Evolutionary conservation across 2,888 invertebrate genomes (phyloP).

Genomic region (Aleiodes alternator): DNA sequence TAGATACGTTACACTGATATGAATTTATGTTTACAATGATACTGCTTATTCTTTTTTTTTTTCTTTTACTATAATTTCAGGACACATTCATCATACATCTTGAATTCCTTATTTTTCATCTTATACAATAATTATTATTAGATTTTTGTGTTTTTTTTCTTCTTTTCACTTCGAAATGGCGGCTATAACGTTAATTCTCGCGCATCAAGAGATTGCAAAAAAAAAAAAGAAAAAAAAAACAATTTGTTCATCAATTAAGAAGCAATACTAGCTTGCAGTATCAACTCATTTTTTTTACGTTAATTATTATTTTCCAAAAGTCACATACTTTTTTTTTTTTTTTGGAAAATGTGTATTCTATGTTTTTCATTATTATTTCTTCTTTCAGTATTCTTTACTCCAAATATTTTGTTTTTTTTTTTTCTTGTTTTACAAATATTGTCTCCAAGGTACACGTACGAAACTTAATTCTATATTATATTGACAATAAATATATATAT

Average conservation of each 20-base stretch:
- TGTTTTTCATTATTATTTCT: slow-evolving; percentile 10
- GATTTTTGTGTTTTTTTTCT: background rate
- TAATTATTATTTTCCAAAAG: slow-evolving; percentile 13
- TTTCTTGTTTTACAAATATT: slow-evolving; percentile 60
- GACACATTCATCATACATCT: background rate
- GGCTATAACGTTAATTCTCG: slow-evolving; percentile 6
- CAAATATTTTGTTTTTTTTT: slow-evolving; percentile 40
- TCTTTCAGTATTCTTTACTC: slow-evolving; percentile 43
- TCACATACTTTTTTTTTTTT: slow-evolving; percentile 2
- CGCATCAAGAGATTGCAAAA: background rate
- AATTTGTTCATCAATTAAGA: slow-evolving; percentile 43
- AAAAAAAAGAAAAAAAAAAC: background rate
- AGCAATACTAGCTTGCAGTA: background rate
- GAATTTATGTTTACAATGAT: slow-evolving; percentile 54
- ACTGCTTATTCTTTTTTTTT: slow-evolving; percentile 13
- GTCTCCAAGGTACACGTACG: slow-evolving; percentile 67
- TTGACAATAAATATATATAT: slow-evolving; percentile 59
- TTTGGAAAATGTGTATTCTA: slow-evolving; percentile 25
- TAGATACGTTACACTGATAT: slow-evolving; percentile 67
- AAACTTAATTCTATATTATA: slow-evolving; percentile 63
- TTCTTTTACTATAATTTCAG: background rate
- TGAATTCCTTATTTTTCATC: slow-evolving; percentile 6
- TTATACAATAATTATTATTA: slow-evolving; percentile 23
- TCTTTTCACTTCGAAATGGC: background rate
- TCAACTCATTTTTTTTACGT: slow-evolving; percentile 23